Percentiles rank a stretch among this genome's conserved stretches.
Evolutionary conservation across 1,140 invertebrate species (phyloP).

Genomic region (Harpegnathos saltator): DNA sequence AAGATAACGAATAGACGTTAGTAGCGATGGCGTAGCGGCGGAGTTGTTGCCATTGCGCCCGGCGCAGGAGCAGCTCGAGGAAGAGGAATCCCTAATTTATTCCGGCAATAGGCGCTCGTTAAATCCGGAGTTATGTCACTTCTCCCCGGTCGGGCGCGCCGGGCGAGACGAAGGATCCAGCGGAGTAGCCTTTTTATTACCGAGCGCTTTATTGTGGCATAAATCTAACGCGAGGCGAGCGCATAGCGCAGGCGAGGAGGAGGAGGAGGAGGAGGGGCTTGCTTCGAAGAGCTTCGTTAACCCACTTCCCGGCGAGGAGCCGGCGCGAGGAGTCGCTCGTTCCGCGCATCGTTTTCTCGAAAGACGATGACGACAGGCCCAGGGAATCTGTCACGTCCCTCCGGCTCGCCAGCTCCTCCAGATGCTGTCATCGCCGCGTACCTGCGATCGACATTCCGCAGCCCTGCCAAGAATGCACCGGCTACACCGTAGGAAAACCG

Average conservation of each 20-base stretch:
- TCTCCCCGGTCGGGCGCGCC: not conserved
- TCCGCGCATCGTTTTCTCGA: slow-evolving; percentile 64
- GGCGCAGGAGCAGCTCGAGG: too few species aligned
- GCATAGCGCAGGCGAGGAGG: slow-evolving; percentile 1
- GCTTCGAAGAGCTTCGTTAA: slow-evolving; percentile 51
- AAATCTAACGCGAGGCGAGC: slow-evolving; percentile 10
- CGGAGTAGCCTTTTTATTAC: slow-evolving; percentile 22
- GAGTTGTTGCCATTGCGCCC: too few species aligned
- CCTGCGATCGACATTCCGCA: slow-evolving; percentile 69
- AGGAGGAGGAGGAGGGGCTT: not conserved
- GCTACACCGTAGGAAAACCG: slow-evolving; percentile 64
- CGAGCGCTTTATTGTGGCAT: slow-evolving; percentile 41
- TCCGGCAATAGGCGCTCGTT: not conserved
- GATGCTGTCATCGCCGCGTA: slow-evolving; percentile 53
- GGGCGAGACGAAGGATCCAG: slow-evolving; percentile 33
- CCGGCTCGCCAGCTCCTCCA: slow-evolving; percentile 55
- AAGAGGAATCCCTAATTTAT: slow-evolving; percentile 3
- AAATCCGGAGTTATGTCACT: slow-evolving; percentile 1
- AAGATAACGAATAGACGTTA: too few species aligned
- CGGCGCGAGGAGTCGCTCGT: slow-evolving; percentile 1
- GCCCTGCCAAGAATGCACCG: slow-evolving; percentile 68
- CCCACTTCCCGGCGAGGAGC: slow-evolving; percentile 36
- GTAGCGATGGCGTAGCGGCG: too few species aligned
- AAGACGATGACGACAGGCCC: slow-evolving; percentile 67
- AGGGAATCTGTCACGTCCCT: slow-evolving; percentile 48